Percentiles rank a stretch among this genome's conserved stretches.
phyloP scores from a whole-genome alignment of 2,888 invertebrate genomes.

The Sylvicola cinctus region DNA sequence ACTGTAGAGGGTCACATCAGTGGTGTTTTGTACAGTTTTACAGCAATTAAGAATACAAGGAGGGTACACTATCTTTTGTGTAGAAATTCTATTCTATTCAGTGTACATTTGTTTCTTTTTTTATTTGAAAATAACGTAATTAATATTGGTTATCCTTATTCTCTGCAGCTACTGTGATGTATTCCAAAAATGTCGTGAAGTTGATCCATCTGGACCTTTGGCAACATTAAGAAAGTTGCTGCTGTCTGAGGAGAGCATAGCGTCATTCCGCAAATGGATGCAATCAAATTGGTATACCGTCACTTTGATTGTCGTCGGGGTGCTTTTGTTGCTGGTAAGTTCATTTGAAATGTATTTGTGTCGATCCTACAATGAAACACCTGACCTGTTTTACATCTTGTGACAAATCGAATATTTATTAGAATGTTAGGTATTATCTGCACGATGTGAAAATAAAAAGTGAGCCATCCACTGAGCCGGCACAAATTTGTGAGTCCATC shows the following conservation, averaged over 20 bases:
- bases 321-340: conserved; percentile 65
- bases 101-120: too few species aligned
- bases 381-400: too few species aligned
- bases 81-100: too few species aligned
- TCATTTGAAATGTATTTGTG: conserved; percentile 2
- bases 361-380: not conserved
- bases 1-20: too few species aligned
- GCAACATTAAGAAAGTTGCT: conserved; percentile 72
- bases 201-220: conserved; percentile 81
- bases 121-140: too few species aligned
- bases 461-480: not conserved
- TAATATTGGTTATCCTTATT: not conserved
- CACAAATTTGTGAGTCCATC: conserved; percentile 2
- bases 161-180: conserved; percentile 39
- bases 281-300: conserved; percentile 83
- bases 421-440: too few species aligned
- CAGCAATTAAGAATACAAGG: too few species aligned
- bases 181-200: conserved; percentile 65
- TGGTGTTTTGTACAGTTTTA: too few species aligned
- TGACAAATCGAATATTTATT: too few species aligned
- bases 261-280: conserved; percentile 73
- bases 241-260: conserved; percentile 74
- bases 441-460: too few species aligned
- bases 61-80: too few species aligned
- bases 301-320: conserved; percentile 48